A percentile compares a stretch with the other conserved stretches of the same genome.
phyloP scores from a whole-genome alignment of 1,140 invertebrate species.

The Pogonomyrmex barbatus region DNA sequence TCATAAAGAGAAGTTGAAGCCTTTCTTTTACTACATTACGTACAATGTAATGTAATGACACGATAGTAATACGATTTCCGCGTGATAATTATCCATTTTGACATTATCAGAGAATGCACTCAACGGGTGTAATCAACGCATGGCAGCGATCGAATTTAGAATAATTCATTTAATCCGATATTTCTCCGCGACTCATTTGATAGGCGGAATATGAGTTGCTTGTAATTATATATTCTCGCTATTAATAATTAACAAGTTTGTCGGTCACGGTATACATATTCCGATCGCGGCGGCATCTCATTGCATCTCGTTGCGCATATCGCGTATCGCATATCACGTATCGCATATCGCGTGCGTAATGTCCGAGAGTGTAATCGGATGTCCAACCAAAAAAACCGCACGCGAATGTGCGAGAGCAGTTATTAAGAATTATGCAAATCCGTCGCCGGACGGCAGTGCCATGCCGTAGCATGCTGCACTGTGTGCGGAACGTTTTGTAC shows the following conservation, averaged over 20 bases:
- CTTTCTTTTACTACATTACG: neutral
- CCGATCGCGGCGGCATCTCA: neutral
- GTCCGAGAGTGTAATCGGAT: neutral
- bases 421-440: constrained; percentile 62
- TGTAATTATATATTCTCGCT: constrained; percentile 53
- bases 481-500: constrained; percentile 8
- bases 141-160: constrained; percentile 20
- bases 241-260: constrained; percentile 42
- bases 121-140: neutral
- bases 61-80: neutral
- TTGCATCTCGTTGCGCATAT: constrained; percentile 1
- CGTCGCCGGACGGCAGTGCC: neutral
- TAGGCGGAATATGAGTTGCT: neutral
- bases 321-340: constrained; percentile 17
- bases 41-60: neutral
- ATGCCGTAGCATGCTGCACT: neutral
- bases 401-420: constrained; percentile 32
- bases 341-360: constrained; percentile 26
- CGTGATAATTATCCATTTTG: neutral
- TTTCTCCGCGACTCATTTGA: constrained; percentile 9
- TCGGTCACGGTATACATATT: neutral
- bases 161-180: neutral
- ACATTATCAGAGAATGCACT: neutral
- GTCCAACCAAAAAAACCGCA: constrained; percentile 47
- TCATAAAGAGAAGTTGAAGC: constrained; percentile 3